These are phyloP conservation scores for Mycogona germanica DNA, from an alignment of 2,888 invertebrate genomes.

Conservation along the genomic window DNA sequence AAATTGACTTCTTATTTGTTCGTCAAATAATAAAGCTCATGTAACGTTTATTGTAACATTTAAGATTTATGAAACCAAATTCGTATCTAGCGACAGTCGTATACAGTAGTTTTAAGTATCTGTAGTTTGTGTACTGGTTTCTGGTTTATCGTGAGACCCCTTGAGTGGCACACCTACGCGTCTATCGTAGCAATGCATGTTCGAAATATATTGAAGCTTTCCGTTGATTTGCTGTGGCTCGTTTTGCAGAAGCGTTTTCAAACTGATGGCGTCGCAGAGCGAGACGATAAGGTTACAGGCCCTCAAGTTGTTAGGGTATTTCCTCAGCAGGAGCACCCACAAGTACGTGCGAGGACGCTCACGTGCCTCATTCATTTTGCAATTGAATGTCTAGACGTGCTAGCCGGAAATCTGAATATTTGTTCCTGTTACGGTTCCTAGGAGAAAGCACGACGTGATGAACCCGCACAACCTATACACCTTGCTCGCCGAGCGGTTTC, in stretches of 20 bases:
- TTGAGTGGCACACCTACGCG: no score
- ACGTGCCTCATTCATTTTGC: not conserved
- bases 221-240: not conserved
- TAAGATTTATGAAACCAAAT: no score
- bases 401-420: not conserved
- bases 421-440: slow-evolving; percentile 35
- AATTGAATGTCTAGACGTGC: not conserved
- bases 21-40: not conserved
- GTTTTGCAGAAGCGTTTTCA: slow-evolving; percentile 71
- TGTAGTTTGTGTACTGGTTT: no score
- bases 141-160: no score
- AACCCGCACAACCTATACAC: slow-evolving; percentile 97
- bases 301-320: slow-evolving; percentile 91
- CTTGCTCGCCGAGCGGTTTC: slow-evolving; percentile 79
- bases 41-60: no score
- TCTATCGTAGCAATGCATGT: no score
- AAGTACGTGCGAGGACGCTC: slow-evolving; percentile 61
- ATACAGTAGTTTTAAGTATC: no score
- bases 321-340: slow-evolving; percentile 93
- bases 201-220: no score
- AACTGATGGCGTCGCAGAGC: slow-evolving; percentile 87
- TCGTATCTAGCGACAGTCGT: no score
- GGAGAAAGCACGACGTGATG: slow-evolving; percentile 98
- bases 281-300: slow-evolving; percentile 93
- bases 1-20: not conserved